A percentile compares a stretch with the other conserved stretches of the same genome.
phyloP scores from a whole-genome alignment of 2,888 invertebrate species.

The Eupithecia abbreviata region DNA sequence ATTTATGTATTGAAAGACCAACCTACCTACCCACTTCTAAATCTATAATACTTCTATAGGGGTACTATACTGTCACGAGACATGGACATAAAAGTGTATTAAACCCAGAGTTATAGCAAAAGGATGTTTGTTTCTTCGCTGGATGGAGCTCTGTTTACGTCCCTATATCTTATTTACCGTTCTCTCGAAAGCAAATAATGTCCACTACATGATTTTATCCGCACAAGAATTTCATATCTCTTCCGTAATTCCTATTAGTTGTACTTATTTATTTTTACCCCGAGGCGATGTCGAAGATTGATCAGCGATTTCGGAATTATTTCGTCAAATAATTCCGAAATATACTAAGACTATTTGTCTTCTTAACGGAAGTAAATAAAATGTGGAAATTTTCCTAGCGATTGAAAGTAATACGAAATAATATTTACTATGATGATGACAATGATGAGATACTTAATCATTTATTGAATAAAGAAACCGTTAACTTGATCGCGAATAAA shows the following conservation, averaged over 20 bases:
- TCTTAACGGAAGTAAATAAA: not conserved
- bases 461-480: not conserved
- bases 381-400: not conserved
- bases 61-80: constrained; percentile 25
- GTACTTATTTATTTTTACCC: constrained; percentile 22
- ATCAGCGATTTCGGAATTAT: constrained; percentile 20
- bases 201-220: constrained; percentile 31
- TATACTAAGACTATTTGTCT: not conserved
- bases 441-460: not conserved
- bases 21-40: not conserved
- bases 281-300: constrained; percentile 18
- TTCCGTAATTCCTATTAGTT: constrained; percentile 29
- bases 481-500: not conserved
- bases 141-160: constrained; percentile 53
- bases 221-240: constrained; percentile 37
- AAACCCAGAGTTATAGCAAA: constrained; percentile 31
- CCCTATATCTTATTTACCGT: constrained; percentile 63
- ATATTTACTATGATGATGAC: not conserved
- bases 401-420: not conserved
- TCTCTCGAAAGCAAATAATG: constrained; percentile 55
- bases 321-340: not conserved
- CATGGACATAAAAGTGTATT: constrained; percentile 32
- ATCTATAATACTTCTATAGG: constrained; percentile 13
- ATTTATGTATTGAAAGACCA: not conserved
- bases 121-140: constrained; percentile 51